These are phyloP conservation scores for Scalopus aquaticus DNA, from an alignment of 2,113 vertebrate genomes.

Conservation along the genomic window DNA sequence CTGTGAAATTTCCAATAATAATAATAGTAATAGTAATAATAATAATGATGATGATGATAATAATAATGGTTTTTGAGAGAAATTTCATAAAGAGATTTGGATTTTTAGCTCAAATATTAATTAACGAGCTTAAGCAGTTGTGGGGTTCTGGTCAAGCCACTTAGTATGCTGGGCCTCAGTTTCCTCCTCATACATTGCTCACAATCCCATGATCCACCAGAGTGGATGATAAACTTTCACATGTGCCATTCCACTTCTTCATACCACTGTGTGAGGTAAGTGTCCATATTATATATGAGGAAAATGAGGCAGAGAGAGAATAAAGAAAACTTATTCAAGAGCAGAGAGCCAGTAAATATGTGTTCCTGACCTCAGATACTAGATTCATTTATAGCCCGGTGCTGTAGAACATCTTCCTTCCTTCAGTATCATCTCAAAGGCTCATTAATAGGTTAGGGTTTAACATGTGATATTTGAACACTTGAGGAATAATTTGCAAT, in stretches of 20 bases:
- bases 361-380: neutral
- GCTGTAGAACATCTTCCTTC: neutral
- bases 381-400: neutral
- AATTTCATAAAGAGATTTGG: neutral
- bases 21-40: neutral
- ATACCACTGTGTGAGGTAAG: neutral
- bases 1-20: neutral
- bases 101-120: neutral
- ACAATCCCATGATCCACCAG: neutral
- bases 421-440: neutral
- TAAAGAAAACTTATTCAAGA: neutral
- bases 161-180: neutral
- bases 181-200: neutral
- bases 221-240: neutral
- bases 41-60: too few species aligned
- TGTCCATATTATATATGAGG: neutral
- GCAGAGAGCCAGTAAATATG: neutral
- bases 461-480: neutral
- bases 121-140: neutral
- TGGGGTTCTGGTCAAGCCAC: neutral
- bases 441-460: neutral
- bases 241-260: neutral
- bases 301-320: neutral
- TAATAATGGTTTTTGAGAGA: neutral
- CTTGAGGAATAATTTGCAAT: neutral